Conservation (phyloP, 2,113 vertebrate species). For the Gallinago jamesoni region DNA sequence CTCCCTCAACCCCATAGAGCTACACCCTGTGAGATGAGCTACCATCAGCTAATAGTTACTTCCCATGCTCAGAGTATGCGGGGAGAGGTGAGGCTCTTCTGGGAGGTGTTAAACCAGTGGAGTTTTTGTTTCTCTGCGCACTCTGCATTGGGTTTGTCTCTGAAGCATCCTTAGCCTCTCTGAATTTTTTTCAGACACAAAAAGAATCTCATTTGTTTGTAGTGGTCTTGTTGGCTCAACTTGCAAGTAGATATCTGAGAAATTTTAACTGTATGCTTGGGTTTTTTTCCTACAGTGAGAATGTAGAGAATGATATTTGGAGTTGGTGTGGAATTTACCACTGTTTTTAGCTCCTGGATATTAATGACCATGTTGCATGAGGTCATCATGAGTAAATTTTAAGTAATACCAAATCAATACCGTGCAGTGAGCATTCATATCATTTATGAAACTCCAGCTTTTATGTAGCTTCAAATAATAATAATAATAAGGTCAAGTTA, state of each 20-base stretch:
- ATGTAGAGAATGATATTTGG: background rate
- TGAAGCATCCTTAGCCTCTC: background rate
- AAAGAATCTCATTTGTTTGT: background rate
- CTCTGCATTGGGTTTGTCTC: background rate
- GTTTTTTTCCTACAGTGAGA: fast-evolving
- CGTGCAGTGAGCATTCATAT: background rate
- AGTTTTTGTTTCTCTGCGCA: background rate
- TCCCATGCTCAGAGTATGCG: background rate
- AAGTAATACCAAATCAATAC: background rate
- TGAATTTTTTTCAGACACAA: background rate
- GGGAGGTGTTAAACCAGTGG: background rate
- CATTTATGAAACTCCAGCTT: background rate
- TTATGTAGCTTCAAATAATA: background rate
- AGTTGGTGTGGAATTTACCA: background rate
- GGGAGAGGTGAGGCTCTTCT: background rate
- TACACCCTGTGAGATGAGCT: conserved; percentile 10
- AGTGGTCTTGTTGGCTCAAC: background rate
- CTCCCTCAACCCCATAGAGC: background rate
- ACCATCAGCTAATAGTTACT: background rate
- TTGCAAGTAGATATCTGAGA: background rate
- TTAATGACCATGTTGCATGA: background rate
- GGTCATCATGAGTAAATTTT: background rate
- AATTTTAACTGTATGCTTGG: background rate
- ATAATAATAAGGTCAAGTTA: background rate
- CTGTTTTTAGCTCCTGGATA: background rate